phyloP scores from a whole-genome alignment of 1,140 invertebrate species.

The Pantala flavescens region DNA sequence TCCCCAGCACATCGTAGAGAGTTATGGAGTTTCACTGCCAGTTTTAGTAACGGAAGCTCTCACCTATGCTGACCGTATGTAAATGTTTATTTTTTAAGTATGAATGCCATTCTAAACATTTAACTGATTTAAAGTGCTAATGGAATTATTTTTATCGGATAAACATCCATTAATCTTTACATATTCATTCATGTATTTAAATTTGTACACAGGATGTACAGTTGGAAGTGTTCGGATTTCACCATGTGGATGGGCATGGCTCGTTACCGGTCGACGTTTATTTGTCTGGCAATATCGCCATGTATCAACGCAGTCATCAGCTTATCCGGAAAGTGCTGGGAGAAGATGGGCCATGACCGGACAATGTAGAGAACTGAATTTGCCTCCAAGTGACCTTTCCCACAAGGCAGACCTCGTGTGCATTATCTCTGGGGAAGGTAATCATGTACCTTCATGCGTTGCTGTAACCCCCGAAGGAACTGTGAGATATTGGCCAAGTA shows the following conservation, averaged over 20 bases:
- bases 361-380: conserved; percentile 66
- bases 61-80: conserved; percentile 64
- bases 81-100: neutral
- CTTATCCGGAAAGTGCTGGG: conserved; percentile 26
- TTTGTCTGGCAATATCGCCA: conserved; percentile 76
- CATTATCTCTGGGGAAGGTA: conserved; percentile 57
- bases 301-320: conserved; percentile 26
- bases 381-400: conserved; percentile 84
- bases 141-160: too few relatives aligned
- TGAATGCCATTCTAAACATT: too few relatives aligned
- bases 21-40: conserved; percentile 66
- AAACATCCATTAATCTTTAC: too few relatives aligned
- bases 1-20: conserved; percentile 54
- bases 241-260: conserved; percentile 66
- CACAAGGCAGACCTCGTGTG: conserved; percentile 82
- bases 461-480: conserved; percentile 89
- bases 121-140: too few relatives aligned
- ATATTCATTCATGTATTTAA: conserved; percentile 12
- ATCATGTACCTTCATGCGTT: conserved; percentile 73
- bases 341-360: conserved; percentile 28
- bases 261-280: conserved; percentile 73
- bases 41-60: conserved; percentile 79
- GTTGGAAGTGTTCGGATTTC: conserved; percentile 52
- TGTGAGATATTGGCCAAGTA: conserved; percentile 80
- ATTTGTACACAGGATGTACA: conserved; percentile 40